A percentile compares a stretch with the other conserved stretches of the same genome.
Conservation (phyloP, 2,888 invertebrate genomes). For the Ischnus inquisitorius region DNA sequence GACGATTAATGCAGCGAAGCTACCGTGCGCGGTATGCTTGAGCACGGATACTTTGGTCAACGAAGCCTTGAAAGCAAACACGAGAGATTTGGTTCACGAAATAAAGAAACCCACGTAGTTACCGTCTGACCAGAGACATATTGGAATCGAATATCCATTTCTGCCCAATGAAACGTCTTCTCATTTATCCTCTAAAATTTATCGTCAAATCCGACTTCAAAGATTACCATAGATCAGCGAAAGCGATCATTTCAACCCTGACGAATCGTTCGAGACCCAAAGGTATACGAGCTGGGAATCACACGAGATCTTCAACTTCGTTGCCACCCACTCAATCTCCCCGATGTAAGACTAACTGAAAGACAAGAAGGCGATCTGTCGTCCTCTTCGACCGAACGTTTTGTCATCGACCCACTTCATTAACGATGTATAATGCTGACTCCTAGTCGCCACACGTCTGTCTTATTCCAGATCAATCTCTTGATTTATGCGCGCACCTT, state of each 20-base stretch:
- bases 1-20: neutral
- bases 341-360: slow-evolving; percentile 31
- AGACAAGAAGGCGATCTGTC: slow-evolving; percentile 50
- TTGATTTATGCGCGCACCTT: slow-evolving; percentile 60
- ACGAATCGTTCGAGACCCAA: neutral
- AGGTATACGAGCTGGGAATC: neutral
- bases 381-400: slow-evolving; percentile 43
- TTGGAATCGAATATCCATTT: too few relatives aligned
- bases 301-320: slow-evolving; percentile 31
- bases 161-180: too few relatives aligned
- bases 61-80: neutral
- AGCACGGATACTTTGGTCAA: neutral
- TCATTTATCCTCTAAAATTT: neutral
- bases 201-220: neutral
- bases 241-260: neutral
- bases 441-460: slow-evolving; percentile 51
- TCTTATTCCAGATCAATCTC: slow-evolving; percentile 65
- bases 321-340: slow-evolving; percentile 53
- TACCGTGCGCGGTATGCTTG: neutral
- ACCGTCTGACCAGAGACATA: too few relatives aligned
- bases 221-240: slow-evolving; percentile 7
- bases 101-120: neutral
- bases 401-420: slow-evolving; percentile 68
- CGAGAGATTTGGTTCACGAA: neutral
- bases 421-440: slow-evolving; percentile 55